Conservation (phyloP, 2,797 vertebrate genomes). For the Sebastes paucispinis region DNA sequence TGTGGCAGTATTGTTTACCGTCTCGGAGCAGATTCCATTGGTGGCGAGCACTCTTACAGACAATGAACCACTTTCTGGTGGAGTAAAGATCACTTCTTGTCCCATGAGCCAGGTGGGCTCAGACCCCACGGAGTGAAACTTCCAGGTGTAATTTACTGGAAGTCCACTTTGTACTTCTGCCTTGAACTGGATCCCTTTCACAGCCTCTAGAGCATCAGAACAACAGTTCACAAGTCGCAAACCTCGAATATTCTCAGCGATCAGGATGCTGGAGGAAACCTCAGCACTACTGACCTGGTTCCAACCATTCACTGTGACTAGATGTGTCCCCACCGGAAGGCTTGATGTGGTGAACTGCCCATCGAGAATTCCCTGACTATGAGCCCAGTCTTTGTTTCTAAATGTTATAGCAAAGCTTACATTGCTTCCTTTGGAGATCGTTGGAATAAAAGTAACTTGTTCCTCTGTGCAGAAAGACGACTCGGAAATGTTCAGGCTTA, state of each 20-base stretch:
- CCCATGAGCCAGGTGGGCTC: conserved; percentile 55
- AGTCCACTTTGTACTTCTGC: conserved; percentile 60
- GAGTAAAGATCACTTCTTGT: conserved; percentile 72
- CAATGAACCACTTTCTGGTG: conserved; percentile 69
- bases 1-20: conserved; percentile 40
- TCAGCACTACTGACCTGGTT: conserved; percentile 76
- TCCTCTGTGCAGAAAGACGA: conserved; percentile 64
- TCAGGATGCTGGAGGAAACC: conserved; percentile 53
- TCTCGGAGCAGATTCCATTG: conserved; percentile 74
- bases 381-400: conserved; percentile 45
- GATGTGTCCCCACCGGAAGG: conserved; percentile 70
- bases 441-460: conserved; percentile 64
- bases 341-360: conserved; percentile 56
- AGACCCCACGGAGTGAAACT: conserved; percentile 68
- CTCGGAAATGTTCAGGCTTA: conserved; percentile 67
- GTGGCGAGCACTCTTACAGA: conserved; percentile 72
- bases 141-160: conserved; percentile 76
- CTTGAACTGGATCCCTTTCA: conserved; percentile 63
- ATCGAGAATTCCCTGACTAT: conserved; percentile 24
- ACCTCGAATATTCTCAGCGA: conserved; percentile 71
- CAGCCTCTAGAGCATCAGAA: conserved; percentile 63
- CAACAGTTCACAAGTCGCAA: conserved; percentile 75
- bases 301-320: conserved; percentile 69
- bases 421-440: conserved; percentile 76
- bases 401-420: conserved; percentile 74